Percentiles rank a stretch among this genome's conserved stretches.
Evolutionary conservation across 2,888 invertebrate species (phyloP).

Genomic region (Alcis repandata): DNA sequence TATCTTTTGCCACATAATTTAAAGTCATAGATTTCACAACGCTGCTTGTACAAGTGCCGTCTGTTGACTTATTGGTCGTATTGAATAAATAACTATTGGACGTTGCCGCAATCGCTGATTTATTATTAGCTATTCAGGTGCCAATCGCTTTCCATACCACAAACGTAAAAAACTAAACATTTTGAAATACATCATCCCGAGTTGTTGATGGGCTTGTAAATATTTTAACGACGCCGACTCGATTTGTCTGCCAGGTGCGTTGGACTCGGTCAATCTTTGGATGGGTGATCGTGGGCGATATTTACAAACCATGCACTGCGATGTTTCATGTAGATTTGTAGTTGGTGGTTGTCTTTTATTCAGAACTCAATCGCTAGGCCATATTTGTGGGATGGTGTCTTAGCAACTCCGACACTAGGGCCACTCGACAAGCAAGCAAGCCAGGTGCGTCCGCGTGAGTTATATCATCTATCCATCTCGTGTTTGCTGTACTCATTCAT

Average conservation of each 20-base stretch:
- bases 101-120: constrained; percentile 31
- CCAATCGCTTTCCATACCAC: not conserved
- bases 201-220: constrained; percentile 8
- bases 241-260: constrained; percentile 3
- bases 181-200: constrained; percentile 5
- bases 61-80: constrained; percentile 38
- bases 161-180: not conserved
- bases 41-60: constrained; percentile 37
- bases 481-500: constrained; percentile 59
- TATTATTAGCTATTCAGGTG: constrained; percentile 32
- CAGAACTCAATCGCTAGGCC: not conserved
- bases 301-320: not conserved
- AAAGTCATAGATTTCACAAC: constrained; percentile 33
- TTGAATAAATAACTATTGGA: constrained; percentile 31
- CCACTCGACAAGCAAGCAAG: constrained; percentile 2
- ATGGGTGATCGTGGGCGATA: too few relatives aligned
- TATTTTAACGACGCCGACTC: constrained; percentile 9
- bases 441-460: constrained; percentile 45
- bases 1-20: constrained; percentile 29
- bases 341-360: too few relatives aligned
- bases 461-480: constrained; percentile 52
- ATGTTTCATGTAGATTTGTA: not conserved
- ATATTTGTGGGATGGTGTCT: not conserved
- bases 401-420: not conserved
- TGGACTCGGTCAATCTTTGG: not conserved